phyloP scores from a whole-genome alignment of 2,113 vertebrate genomes.

The Cryptomyrus ogoouensis region DNA sequence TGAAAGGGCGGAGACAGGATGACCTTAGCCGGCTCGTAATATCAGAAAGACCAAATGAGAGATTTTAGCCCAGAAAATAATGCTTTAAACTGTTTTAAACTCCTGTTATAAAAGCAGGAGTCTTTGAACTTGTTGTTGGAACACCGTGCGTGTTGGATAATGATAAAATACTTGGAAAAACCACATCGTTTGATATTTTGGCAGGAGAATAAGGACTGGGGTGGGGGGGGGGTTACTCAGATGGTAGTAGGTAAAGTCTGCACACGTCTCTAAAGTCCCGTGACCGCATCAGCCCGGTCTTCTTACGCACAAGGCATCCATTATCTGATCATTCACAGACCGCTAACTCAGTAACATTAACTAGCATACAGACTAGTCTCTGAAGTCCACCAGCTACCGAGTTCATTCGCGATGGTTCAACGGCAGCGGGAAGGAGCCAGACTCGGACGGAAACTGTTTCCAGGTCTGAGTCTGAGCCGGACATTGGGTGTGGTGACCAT shows the following conservation, averaged over 20 bases:
- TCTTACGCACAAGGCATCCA: background rate
- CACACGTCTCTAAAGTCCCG: background rate
- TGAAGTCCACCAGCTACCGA: background rate
- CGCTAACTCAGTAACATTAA: background rate
- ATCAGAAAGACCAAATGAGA: background rate
- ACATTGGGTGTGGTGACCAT: background rate
- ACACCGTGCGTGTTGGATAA: background rate
- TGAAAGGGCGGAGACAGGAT: background rate
- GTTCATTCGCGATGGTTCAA: background rate
- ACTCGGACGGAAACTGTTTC: background rate
- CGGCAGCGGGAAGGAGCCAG: background rate
- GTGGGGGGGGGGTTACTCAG: background rate
- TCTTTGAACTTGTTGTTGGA: constrained; percentile 2
- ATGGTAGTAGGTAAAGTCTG: background rate
- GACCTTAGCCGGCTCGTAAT: background rate
- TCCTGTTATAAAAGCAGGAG: background rate
- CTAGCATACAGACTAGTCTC: background rate
- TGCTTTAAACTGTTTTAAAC: background rate
- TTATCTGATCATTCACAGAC: background rate
- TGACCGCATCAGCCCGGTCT: background rate
- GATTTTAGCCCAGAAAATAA: background rate
- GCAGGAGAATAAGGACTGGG: background rate
- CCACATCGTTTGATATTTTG: background rate
- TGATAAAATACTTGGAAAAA: background rate
- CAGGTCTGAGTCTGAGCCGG: background rate